phyloP scores from a whole-genome alignment of 2,113 vertebrate species.

The Perccottus glenii region DNA sequence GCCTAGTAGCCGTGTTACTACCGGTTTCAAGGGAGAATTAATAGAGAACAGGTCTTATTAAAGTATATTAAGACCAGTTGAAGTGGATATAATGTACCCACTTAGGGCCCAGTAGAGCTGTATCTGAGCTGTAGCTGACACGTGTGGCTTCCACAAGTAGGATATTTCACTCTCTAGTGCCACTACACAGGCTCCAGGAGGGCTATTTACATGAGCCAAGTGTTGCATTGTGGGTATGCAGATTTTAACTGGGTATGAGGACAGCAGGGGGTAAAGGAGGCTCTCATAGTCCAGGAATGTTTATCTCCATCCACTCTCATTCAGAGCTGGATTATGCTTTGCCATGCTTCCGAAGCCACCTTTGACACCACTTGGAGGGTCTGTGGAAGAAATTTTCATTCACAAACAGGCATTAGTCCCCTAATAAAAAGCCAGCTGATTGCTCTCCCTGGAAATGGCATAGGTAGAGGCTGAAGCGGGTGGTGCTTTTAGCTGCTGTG shows the following conservation, averaged over 20 bases:
- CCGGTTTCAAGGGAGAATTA: constrained; percentile 82
- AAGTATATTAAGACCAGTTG: constrained; percentile 74
- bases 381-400: constrained; percentile 62
- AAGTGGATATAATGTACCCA: constrained; percentile 73
- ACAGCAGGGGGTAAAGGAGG: constrained; percentile 68
- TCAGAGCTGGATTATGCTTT: constrained; percentile 67
- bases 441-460: constrained; percentile 34
- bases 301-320: constrained; percentile 47
- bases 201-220: constrained; percentile 56
- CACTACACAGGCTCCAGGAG: constrained; percentile 45
- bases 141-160: constrained; percentile 62
- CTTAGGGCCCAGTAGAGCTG: constrained; percentile 70
- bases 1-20: constrained; percentile 81
- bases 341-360: constrained; percentile 60
- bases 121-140: constrained; percentile 71
- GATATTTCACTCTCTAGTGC: constrained; percentile 57
- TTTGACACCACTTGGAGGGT: constrained; percentile 72
- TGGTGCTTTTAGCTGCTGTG: neutral
- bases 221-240: constrained; percentile 60
- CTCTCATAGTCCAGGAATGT: constrained; percentile 78
- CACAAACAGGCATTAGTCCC: constrained; percentile 50
- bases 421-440: constrained; percentile 49
- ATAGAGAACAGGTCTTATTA: constrained; percentile 83
- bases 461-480: constrained; percentile 43
- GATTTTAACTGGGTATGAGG: constrained; percentile 69